A percentile compares a stretch with the other conserved stretches of the same genome.
Conservation (phyloP, 2,888 invertebrate genomes). For the Apamea epomidion region DNA sequence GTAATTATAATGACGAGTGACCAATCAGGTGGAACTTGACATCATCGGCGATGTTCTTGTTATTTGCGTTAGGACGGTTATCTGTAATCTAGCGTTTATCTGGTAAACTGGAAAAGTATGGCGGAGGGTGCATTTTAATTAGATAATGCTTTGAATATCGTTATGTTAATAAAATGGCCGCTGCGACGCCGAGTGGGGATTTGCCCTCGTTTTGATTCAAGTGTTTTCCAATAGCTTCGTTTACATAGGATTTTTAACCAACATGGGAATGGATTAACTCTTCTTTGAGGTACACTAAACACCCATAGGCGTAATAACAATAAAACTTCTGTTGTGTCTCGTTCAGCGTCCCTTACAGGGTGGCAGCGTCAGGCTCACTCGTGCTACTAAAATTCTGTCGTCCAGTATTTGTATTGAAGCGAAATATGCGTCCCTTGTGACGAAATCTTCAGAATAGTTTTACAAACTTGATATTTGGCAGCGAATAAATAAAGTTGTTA, state of each 20-base stretch:
- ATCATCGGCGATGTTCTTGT: slow-evolving; percentile 41
- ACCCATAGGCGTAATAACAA: too few relatives aligned
- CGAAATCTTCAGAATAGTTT: too few relatives aligned
- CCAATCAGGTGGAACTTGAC: slow-evolving; percentile 31
- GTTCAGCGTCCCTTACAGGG: too few relatives aligned
- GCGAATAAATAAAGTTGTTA: too few relatives aligned
- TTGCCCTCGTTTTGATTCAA: background rate
- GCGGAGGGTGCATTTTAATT: slow-evolving; percentile 28
- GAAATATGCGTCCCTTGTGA: too few relatives aligned
- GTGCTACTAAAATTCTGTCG: too few relatives aligned
- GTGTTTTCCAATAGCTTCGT: slow-evolving; percentile 7
- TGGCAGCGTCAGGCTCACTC: too few relatives aligned
- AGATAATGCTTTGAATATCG: slow-evolving; percentile 6
- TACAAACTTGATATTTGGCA: too few relatives aligned
- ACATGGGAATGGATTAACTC: background rate
- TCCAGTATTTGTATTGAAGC: too few relatives aligned
- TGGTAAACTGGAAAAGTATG: slow-evolving; percentile 9
- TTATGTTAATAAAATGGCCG: background rate
- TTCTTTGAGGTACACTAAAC: too few relatives aligned
- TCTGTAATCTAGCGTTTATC: slow-evolving; percentile 1
- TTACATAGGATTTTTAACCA: background rate
- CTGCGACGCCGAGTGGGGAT: background rate
- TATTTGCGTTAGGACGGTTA: background rate
- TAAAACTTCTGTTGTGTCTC: too few relatives aligned
- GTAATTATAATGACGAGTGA: slow-evolving; percentile 60